Base-by-base conservation (phyloP, 2,113 vertebrate genomes). In the Psilopsiagon aurifrons region DNA sequence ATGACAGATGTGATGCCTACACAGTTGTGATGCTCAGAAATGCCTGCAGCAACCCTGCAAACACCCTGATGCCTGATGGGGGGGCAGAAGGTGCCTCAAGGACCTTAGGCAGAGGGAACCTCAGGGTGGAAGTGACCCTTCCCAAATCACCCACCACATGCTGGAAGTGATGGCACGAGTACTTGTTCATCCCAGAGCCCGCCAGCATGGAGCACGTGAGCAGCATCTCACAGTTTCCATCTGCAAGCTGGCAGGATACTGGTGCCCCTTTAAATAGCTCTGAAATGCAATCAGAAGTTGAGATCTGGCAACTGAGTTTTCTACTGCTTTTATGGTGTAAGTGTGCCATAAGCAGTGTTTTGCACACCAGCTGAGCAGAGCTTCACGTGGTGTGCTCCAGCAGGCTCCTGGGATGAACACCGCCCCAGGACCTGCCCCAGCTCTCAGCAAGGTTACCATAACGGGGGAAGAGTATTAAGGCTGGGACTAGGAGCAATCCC, bases 1-100 rank as follows among this genome's bases (percentile, higher is more conserved):
- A 73, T 47, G 60, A 86, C 46, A 46, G 29, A 47, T 0, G 0
- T 5, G 6, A 17, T 62, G 39, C 51, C 11, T 1, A 0, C 63
- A n/a, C 49, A 52, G 44, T 23, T 73, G 39, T 35, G 47, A 39
- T 27, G 67, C 25, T 68, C 9, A 5, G 57, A 69, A 83, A 67
- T 13, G 31, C 4, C n/a, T 75, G 68, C 31, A 60, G 39, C 39
- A 66, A 14, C 18, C n/a, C 44, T 70, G 31, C 62, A 70, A 79
- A 80, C 39, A 60, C 31, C 0, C 0, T 59, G 33, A 59, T 33
- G 13, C n/a, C 76, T 69, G 60, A 35, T 16, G 2, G 3, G 33
- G 27, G 27, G n/a, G 15, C 31, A 51, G 43, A 52, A 69, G 31
- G n/a, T 37, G 35, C 54, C 35, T 62, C 24, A 37, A 66, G 31